Conservation (phyloP, 37 sponge, comb jelly and placozoan genomes). For the Halichondria panicea region DNA sequence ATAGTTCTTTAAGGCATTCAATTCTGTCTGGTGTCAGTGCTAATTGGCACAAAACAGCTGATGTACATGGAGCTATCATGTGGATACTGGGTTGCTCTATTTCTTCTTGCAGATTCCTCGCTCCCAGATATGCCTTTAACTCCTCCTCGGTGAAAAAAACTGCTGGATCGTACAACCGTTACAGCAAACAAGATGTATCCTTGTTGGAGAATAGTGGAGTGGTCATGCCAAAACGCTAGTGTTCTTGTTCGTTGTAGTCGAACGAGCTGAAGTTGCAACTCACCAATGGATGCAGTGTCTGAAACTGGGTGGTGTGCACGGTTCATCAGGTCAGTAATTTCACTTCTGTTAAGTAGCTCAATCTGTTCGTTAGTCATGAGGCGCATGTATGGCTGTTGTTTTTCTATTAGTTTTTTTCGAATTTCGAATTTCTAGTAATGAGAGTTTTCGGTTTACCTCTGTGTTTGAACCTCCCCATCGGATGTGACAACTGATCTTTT, state of each 20-base stretch:
- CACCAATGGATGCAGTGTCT: too few species aligned
- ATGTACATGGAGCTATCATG: not conserved
- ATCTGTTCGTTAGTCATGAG: too few species aligned
- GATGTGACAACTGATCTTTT: too few species aligned
- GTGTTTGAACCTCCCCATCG: too few species aligned
- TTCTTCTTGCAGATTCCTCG: not conserved
- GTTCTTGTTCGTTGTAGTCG: not conserved
- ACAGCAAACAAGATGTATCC: conserved; percentile 9
- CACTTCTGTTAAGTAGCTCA: too few species aligned
- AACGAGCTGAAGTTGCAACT: too few species aligned
- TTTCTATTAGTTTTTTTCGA: too few species aligned
- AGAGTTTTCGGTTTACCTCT: too few species aligned
- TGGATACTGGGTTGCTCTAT: not conserved
- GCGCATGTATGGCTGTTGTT: too few species aligned
- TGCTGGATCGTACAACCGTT: not conserved
- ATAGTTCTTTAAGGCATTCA: not conserved
- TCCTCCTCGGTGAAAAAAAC: conserved; percentile 1
- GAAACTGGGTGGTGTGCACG: too few species aligned
- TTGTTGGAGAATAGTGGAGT: not conserved
- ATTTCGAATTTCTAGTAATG: too few species aligned
- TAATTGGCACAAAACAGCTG: not conserved
- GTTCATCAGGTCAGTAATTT: too few species aligned
- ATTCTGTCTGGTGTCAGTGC: conserved; percentile 6
- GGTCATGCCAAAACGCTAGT: conserved; percentile 3
- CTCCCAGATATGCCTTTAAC: not conserved